Evolutionary conservation across 2,113 vertebrate species (phyloP).

Genomic region (Pyrgilauda ruficollis): DNA sequence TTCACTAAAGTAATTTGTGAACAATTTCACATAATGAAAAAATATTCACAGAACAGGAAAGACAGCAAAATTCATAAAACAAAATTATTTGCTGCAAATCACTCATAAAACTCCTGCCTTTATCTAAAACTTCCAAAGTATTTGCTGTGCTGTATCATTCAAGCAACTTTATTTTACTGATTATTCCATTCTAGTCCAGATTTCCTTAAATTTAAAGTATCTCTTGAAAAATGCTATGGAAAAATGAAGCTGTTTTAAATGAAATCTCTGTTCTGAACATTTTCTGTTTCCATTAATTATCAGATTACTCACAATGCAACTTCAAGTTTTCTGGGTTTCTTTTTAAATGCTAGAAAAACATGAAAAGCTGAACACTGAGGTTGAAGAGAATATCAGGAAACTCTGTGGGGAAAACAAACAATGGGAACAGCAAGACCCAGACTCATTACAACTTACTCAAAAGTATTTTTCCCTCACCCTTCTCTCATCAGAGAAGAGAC

Average conservation of each 20-base stretch:
- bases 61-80: constrained; percentile 9
- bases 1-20: constrained; percentile 5
- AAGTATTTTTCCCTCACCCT: not conserved
- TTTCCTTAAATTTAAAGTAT: not conserved
- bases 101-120: not conserved
- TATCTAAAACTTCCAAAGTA: not conserved
- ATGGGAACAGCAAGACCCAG: not conserved
- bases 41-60: constrained; percentile 3
- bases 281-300: not conserved
- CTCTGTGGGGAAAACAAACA: not conserved
- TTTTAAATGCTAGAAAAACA: not conserved
- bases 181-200: not conserved
- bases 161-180: not conserved
- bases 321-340: not conserved
- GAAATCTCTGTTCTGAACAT: not conserved
- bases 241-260: not conserved
- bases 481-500: not conserved
- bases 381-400: not conserved
- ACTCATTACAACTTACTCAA: not conserved
- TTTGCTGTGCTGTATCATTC: not conserved
- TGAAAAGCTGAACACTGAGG: not conserved
- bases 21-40: constrained; percentile 19
- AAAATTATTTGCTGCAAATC: constrained; percentile 20
- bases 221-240: not conserved
- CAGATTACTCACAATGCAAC: not conserved